Conservation (phyloP, 2,888 invertebrate genomes). For the Marasmarcha lunaedactyla region DNA sequence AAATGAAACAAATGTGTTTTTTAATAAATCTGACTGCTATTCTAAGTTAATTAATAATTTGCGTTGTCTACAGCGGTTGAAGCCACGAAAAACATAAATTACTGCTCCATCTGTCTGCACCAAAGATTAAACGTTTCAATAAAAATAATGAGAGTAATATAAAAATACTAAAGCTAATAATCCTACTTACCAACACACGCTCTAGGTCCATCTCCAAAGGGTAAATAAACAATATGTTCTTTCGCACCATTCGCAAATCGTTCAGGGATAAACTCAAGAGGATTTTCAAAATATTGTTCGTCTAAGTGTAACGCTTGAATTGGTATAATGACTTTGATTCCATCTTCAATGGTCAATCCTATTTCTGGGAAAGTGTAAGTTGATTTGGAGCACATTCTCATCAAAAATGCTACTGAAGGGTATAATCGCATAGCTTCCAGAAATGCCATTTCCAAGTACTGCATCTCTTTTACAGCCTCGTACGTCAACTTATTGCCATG, state of each 20-base stretch:
- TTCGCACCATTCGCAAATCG: conserved; percentile 35
- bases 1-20: too few relatives aligned
- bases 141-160: too few relatives aligned
- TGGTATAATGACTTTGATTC: conserved; percentile 40
- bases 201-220: conserved; percentile 55
- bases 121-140: too few relatives aligned
- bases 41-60: too few relatives aligned
- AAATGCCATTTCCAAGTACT: conserved; percentile 47
- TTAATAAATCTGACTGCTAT: too few relatives aligned
- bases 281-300: conserved; percentile 41
- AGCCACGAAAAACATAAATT: too few relatives aligned
- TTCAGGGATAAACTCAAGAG: conserved; percentile 44
- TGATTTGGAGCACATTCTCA: conserved; percentile 41
- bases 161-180: too few relatives aligned
- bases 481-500: conserved; percentile 41
- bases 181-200: conserved; percentile 52
- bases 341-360: conserved; percentile 38
- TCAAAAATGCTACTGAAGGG: conserved; percentile 46
- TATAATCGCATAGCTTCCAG: conserved; percentile 53
- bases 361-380: conserved; percentile 50
- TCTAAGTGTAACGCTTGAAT: conserved; percentile 50
- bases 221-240: conserved; percentile 31
- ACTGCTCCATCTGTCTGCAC: too few relatives aligned
- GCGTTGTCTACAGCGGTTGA: too few relatives aligned
- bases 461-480: conserved; percentile 52